Evolutionary conservation across 2,113 vertebrate species (phyloP).

Genomic region (Oncorhynchus keta): DNA sequence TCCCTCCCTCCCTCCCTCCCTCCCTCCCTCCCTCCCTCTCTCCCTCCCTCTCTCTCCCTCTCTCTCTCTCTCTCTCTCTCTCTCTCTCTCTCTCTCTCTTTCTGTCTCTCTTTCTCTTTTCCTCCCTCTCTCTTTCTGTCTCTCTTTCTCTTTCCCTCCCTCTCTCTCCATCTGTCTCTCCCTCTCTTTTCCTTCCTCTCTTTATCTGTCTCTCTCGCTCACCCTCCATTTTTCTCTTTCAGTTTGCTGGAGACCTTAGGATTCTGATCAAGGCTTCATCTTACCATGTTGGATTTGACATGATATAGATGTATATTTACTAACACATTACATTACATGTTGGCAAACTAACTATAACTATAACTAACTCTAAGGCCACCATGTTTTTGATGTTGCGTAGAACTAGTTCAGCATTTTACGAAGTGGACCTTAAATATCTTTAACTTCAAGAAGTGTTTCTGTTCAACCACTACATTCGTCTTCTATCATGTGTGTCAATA

Average conservation of each 20-base stretch:
- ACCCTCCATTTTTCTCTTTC: conserved; percentile 27
- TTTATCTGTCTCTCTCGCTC: conserved; percentile 24
- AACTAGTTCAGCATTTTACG: background rate
- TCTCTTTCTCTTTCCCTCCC: too few relatives aligned
- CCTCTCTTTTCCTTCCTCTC: background rate
- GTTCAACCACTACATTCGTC: conserved; percentile 70
- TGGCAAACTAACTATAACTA: too few relatives aligned
- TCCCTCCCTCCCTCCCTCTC: too few relatives aligned
- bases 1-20: too few relatives aligned
- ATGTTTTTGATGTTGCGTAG: background rate
- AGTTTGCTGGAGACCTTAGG: conserved; percentile 30
- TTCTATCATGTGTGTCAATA: conserved; percentile 67
- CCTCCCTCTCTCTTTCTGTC: too few relatives aligned
- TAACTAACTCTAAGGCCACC: too few relatives aligned
- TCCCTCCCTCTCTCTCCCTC: too few relatives aligned
- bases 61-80: too few relatives aligned
- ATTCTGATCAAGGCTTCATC: conserved; percentile 27
- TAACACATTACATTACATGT: background rate
- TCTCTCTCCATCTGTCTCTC: too few relatives aligned
- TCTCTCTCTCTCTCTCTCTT: too few relatives aligned
- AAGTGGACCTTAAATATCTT: conserved; percentile 25
- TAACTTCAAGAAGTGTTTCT: conserved; percentile 30
- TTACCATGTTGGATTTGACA: conserved; percentile 7
- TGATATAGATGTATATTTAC: conserved; percentile 1
- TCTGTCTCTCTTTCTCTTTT: too few relatives aligned